Base-by-base conservation (phyloP, 2,888 invertebrate species). In the Prosopocoilus inquinatus region DNA sequence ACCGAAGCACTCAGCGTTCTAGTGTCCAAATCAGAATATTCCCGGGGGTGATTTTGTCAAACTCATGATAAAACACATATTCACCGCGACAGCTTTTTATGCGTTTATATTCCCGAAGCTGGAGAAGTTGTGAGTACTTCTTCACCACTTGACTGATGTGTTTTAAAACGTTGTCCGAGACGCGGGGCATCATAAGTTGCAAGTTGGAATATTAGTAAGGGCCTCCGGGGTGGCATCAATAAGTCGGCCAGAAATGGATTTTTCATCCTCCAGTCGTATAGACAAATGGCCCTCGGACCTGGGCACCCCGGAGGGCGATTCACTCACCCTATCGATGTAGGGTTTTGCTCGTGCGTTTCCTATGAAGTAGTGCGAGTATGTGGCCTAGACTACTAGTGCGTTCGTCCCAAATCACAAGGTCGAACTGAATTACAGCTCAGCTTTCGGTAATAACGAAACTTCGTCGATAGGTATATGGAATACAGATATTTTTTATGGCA, bases 191-290 rank as follows among this genome's bases (percentile, higher is more conserved):
- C 72, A 73, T 72, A 74, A 71, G 72, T 73, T 70, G 66, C 64
- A 60, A 66, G 65, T 65, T 61, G 68, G 70, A 72, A 75, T 75
- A 74, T 75, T 74, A 73, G 72, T 47, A 54, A 55, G 59, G 54
- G 61, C 68, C 75, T 67, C 76, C 52, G 61, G 78, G 76, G 76
- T 72, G 70, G 72, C 77, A 78, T 78, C 78, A 77, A 77, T 78
- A 77, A 78, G 77, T 76, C 76, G 69, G 67, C 71, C 73, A 77
- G 76, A 78, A 78, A 78, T 78, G 78, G 78, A 78, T 78, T 78
- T 77, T 77, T 77, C 77, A 77, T 77, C 76, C 73, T 71, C 65
- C 50, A 63, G 64, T 65, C 66, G 64, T 64, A 63, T 60, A 74
- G 75, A 77, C 74, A 75, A 76, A 76, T 75, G 74, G 74, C 73